phyloP scores from a whole-genome alignment of 2,113 vertebrate species.

The Hyaena hyaena region DNA sequence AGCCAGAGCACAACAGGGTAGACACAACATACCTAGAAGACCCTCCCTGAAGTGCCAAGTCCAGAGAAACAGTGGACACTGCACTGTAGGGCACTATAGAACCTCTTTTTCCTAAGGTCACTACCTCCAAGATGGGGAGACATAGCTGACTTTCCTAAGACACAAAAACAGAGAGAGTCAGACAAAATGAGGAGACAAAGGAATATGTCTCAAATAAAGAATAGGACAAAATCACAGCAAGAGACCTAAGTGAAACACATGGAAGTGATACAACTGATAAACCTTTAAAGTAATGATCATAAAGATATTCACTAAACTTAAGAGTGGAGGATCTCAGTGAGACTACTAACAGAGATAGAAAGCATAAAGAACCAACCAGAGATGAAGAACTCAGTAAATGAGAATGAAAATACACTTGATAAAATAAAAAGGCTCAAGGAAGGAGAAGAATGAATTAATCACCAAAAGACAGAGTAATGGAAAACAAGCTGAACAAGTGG shows the following conservation, averaged over 20 bases:
- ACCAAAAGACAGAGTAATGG: not conserved
- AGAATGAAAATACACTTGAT: not conserved
- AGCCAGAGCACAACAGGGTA: not conserved
- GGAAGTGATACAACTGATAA: no score
- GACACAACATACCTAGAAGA: not conserved
- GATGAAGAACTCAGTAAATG: not conserved
- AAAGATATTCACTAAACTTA: not conserved
- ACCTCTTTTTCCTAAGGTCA: not conserved
- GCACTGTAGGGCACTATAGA: not conserved
- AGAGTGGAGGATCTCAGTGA: no score
- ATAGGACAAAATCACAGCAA: not conserved
- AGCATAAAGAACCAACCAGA: no score
- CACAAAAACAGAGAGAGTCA: not conserved
- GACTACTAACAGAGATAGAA: no score
- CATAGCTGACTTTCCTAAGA: not conserved
- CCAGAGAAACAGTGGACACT: not conserved
- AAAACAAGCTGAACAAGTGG: not conserved
- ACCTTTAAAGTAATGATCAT: not conserved
- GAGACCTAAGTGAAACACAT: not conserved
- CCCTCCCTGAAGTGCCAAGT: not conserved
- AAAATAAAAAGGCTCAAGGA: not conserved
- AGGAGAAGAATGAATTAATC: not conserved
- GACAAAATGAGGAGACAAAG: not conserved
- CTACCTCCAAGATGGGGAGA: not conserved
- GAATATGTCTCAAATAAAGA: not conserved